phyloP scores from a whole-genome alignment of 2,888 invertebrate genomes.

The Cotesia congregata region DNA sequence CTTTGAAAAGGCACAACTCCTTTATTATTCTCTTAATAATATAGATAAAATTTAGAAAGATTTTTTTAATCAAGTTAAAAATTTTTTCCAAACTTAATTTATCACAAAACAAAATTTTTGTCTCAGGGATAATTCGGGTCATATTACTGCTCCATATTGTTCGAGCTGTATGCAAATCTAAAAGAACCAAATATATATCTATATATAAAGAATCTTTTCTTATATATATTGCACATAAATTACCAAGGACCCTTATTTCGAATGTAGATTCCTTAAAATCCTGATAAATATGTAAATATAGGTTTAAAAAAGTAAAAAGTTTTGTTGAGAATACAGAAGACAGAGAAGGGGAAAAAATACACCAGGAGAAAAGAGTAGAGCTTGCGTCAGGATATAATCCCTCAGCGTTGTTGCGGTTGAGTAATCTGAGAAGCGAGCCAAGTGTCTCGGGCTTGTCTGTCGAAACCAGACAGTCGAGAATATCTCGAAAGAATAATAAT shows the following conservation, averaged over 20 bases:
- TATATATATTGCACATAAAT: background rate
- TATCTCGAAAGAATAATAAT: slow-evolving; percentile 23
- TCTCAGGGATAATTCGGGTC: background rate
- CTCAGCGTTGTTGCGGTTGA: slow-evolving; percentile 32
- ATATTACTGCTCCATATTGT: background rate
- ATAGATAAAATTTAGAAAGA: no score
- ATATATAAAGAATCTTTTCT: background rate
- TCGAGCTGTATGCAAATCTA: background rate
- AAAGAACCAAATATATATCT: no score
- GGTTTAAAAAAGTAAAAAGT: background rate
- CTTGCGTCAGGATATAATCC: slow-evolving; percentile 27
- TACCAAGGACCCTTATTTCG: background rate
- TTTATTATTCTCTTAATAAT: no score
- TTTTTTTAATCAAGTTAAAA: no score
- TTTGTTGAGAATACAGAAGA: background rate
- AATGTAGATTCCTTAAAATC: background rate
- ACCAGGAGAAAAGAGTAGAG: background rate
- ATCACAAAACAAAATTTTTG: no score
- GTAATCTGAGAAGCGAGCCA: slow-evolving; percentile 37
- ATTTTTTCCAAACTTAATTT: no score
- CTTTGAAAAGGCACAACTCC: no score
- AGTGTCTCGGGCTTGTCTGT: slow-evolving; percentile 42
- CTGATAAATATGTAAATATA: background rate
- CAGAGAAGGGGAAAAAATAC: background rate
- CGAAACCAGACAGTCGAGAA: slow-evolving; percentile 35